These are phyloP conservation scores for Psilopsiagon aurifrons DNA, from an alignment of 2,113 vertebrate species.

Conservation along the genomic window DNA sequence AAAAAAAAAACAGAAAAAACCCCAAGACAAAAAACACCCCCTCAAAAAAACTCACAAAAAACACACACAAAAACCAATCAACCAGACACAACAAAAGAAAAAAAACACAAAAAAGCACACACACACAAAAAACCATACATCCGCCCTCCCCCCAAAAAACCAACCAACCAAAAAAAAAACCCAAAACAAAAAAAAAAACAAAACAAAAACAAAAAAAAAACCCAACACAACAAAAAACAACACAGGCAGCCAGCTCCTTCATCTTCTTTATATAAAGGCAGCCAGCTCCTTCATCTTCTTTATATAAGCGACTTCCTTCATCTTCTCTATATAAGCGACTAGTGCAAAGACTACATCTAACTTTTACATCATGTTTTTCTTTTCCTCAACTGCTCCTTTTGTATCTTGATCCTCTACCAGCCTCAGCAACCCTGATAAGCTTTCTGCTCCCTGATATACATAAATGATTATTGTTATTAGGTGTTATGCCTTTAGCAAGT, in stretches of 20 bases:
- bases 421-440: background rate
- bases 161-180: no score
- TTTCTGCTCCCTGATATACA: background rate
- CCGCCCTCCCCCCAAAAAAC: no score
- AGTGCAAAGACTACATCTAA: background rate
- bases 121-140: no score
- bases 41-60: background rate
- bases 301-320: no score
- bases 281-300: background rate
- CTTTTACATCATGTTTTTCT: background rate
- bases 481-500: background rate
- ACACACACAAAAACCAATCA: background rate
- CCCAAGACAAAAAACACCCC: no score
- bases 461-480: background rate
- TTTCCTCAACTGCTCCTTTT: background rate
- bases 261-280: background rate
- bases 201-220: no score
- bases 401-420: background rate
- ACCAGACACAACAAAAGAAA: background rate
- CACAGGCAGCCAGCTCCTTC: background rate
- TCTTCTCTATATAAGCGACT: background rate
- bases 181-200: no score
- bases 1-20: background rate
- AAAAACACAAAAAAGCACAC: no score
- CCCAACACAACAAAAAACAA: no score